These are phyloP conservation scores for Cyrtonyx montezumae DNA, from an alignment of 2,113 vertebrate genomes.

Conservation along the genomic window DNA sequence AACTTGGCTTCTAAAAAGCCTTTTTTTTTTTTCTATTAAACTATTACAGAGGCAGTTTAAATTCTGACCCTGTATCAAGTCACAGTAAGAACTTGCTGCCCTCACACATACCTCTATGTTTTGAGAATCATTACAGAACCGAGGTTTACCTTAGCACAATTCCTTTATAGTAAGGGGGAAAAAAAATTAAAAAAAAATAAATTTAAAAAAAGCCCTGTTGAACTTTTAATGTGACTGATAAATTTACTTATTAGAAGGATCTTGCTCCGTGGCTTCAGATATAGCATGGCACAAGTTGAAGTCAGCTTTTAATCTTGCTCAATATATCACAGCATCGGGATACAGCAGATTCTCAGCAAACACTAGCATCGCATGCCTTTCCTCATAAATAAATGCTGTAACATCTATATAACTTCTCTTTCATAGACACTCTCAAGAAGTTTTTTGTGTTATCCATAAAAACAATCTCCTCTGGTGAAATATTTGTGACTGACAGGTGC, in stretches of 20 bases:
- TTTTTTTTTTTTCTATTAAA: not conserved
- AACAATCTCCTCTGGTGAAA: not conserved
- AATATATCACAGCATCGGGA: not conserved
- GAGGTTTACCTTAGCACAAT: not conserved
- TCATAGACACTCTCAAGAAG: not conserved
- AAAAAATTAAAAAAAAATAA: not conserved
- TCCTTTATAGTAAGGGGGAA: not conserved
- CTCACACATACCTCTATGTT: not conserved
- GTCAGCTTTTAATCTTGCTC: not conserved
- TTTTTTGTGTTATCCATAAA: not conserved
- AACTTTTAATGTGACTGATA: not conserved
- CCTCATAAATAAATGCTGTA: not conserved
- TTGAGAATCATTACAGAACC: not conserved
- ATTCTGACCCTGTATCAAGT: not conserved
- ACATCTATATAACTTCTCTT: not conserved
- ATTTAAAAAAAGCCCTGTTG: not conserved
- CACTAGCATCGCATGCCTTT: rapidly evolving
- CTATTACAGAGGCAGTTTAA: not conserved
- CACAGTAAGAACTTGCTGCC: not conserved
- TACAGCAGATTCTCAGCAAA: not conserved
- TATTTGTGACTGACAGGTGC: not conserved
- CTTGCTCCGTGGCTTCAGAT: not conserved
- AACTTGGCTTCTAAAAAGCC: not conserved
- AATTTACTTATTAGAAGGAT: not conserved
- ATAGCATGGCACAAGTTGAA: not conserved